Conservation (phyloP, 2,888 invertebrate genomes). For the Mamestra brassicae region DNA sequence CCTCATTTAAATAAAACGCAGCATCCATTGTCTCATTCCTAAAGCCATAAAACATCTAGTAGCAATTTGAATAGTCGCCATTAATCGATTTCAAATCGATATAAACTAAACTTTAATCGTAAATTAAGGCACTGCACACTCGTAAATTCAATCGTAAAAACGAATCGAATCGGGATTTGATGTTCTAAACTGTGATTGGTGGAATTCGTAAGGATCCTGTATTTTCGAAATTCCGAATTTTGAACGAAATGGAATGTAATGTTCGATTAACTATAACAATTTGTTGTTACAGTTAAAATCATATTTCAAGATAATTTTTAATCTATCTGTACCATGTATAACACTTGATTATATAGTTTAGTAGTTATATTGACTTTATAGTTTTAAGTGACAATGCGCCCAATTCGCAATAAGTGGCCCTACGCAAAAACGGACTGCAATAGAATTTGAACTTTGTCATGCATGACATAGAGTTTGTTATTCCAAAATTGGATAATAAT, state of each 20-base stretch:
- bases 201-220: slow-evolving; percentile 61
- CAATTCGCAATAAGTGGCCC: too few species aligned
- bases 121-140: slow-evolving; percentile 76
- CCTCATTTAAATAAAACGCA: slow-evolving; percentile 26
- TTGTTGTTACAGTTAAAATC: background rate
- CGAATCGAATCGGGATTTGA: slow-evolving; percentile 68
- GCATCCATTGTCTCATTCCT: slow-evolving; percentile 33
- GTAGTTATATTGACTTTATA: background rate
- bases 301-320: background rate
- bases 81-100: slow-evolving; percentile 77
- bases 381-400: background rate
- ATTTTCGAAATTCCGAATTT: slow-evolving; percentile 64
- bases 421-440: too few species aligned
- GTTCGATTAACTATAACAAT: slow-evolving; percentile 53
- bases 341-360: too few species aligned
- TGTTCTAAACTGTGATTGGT: slow-evolving; percentile 70
- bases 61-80: slow-evolving; percentile 65
- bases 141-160: slow-evolving; percentile 78
- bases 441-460: too few species aligned
- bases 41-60: slow-evolving; percentile 57
- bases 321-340: background rate
- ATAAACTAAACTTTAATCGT: slow-evolving; percentile 79
- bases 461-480: too few species aligned
- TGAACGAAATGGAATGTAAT: slow-evolving; percentile 52
- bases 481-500: too few species aligned